A percentile compares a stretch with the other conserved stretches of the same genome.
These are phyloP conservation scores for Galeopterus variegatus DNA, from an alignment of 2,113 vertebrate genomes.

Conservation along the genomic window DNA sequence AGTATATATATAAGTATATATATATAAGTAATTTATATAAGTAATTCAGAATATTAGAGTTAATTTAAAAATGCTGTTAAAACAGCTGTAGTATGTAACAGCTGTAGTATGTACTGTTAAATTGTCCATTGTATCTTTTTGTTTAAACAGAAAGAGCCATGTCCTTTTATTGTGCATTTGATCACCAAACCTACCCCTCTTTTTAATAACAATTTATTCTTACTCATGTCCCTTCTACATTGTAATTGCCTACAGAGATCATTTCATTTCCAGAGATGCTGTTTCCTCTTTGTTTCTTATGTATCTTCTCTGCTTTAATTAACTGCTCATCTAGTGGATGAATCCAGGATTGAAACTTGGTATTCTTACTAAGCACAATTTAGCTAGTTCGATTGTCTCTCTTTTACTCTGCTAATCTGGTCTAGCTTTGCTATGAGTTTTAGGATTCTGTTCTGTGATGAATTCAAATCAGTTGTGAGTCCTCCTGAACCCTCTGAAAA, in stretches of 20 bases:
- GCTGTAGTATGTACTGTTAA: neutral
- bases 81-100: neutral
- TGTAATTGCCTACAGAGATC: neutral
- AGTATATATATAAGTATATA: too few species aligned
- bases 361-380: neutral
- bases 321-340: conserved; percentile 40
- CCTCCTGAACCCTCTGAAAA: neutral
- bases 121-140: neutral
- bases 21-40: too few species aligned
- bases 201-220: neutral
- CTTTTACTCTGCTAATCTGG: conserved; percentile 10
- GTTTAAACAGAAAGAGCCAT: conserved; percentile 21
- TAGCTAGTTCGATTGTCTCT: neutral
- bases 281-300: conserved; percentile 53
- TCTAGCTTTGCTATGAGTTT: conserved; percentile 38
- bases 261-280: conserved; percentile 26
- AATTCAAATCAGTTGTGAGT: conserved; percentile 56
- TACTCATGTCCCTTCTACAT: neutral
- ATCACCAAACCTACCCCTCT: conserved; percentile 25
- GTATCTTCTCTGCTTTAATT: conserved; percentile 47
- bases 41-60: conserved; percentile 56
- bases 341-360: neutral
- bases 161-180: conserved; percentile 53
- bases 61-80: conserved; percentile 59
- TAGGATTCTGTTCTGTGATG: conserved; percentile 28